Base-by-base conservation (phyloP, 2,797 vertebrate species). In the Florisuga fusca region DNA sequence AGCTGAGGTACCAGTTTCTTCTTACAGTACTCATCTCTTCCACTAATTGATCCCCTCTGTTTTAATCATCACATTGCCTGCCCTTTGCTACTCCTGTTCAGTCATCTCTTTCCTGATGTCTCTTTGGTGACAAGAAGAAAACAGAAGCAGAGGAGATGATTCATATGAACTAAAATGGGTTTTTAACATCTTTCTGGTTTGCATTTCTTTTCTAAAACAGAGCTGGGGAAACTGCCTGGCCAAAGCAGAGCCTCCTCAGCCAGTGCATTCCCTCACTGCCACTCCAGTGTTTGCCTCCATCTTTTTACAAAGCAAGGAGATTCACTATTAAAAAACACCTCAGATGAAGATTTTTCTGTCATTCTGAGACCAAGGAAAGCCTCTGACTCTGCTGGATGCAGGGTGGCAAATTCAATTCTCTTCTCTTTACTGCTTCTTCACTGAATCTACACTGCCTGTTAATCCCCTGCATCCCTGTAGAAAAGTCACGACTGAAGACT, bases 401-500 rank as follows among this genome's bases (percentile, higher is more conserved):
- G 88, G 80, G 91, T 82, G 85, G 80, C 71, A 91, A 67, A 61
- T 69, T 78, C 85, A 86, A 87, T 85, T 96, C 59, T 68, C 48
- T 46, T 66, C 69, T 77, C 62, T 93, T 74, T 84, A 81, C 59
- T 74, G 41, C 80, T 74, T 77, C 89, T 91, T 94, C 48, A 20
- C 83, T 77, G 71, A 81, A 43, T 43, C 66, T 84, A 18, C 1
- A 0, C 55, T 91, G 92, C 76, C 73, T 48, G 48, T 79, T 95
- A 59, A 93, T 93, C 84, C 83, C 63, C 63, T 29, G 66, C 80
- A 77, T 64, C 76, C 91, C 76, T 54, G 27, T 64, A 67, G 87
- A 73, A 95, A 88, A 96, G 82, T 91, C 91, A 92, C 3, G 55
- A 81, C 83, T 91, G 95, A 93, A 90, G 95, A 95, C 87, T 88